These are phyloP conservation scores for Salmo trutta DNA, from an alignment of 2,797 vertebrate genomes.

Conservation along the genomic window DNA sequence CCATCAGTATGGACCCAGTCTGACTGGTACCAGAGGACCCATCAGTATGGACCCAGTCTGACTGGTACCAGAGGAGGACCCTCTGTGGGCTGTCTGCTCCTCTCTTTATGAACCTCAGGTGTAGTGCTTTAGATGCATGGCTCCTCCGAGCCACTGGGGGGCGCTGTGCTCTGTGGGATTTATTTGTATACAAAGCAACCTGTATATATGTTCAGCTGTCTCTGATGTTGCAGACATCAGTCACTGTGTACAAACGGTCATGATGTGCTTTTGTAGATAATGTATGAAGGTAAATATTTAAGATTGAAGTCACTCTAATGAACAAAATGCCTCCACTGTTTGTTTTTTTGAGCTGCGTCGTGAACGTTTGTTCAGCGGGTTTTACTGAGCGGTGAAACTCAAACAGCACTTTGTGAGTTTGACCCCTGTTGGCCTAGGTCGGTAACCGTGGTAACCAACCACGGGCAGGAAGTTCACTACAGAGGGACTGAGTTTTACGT, in stretches of 20 bases:
- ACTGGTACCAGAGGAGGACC: no score
- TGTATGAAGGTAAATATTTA: slow-evolving; percentile 85
- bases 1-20: no score
- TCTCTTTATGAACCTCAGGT: slow-evolving; percentile 90
- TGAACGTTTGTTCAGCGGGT: slow-evolving; percentile 48
- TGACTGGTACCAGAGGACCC: no score
- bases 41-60: no score
- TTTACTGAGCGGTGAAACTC: slow-evolving; percentile 1
- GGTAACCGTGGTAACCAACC: neutral
- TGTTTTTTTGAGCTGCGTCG: slow-evolving; percentile 76
- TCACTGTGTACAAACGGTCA: slow-evolving; percentile 90
- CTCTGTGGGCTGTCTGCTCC: no score
- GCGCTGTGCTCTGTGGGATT: slow-evolving; percentile 62
- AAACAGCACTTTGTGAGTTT: neutral
- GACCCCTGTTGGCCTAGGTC: neutral
- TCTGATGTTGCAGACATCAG: slow-evolving; percentile 77
- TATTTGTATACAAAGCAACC: slow-evolving; percentile 80
- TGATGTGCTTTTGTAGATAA: slow-evolving; percentile 91
- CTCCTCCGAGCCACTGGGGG: slow-evolving; percentile 75
- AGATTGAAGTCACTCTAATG: slow-evolving; percentile 69
- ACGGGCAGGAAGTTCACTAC: no score
- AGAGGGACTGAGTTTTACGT: no score
- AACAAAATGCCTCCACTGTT: slow-evolving; percentile 89
- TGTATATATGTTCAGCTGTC: slow-evolving; percentile 89
- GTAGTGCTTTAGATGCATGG: slow-evolving; percentile 85